phyloP scores from a whole-genome alignment of 2,113 vertebrate genomes.

The Sialia sialis region DNA sequence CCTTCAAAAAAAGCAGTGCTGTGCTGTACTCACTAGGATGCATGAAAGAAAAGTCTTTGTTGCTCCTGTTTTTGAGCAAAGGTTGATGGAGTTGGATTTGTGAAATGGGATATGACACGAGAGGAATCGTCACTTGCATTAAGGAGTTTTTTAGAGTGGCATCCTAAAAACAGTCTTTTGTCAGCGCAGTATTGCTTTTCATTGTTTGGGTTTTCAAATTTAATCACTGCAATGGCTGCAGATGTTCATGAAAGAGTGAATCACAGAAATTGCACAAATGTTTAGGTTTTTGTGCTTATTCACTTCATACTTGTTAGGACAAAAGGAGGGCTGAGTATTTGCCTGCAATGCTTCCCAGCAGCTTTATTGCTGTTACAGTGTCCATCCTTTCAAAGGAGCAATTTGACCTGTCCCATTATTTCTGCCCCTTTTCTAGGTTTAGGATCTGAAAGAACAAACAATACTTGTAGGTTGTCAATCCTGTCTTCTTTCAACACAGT shows the following conservation, averaged over 20 bases:
- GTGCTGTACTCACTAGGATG: background rate
- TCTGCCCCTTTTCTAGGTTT: background rate
- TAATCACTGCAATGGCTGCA: background rate
- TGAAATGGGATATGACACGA: background rate
- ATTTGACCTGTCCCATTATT: background rate
- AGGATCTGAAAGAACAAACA: background rate
- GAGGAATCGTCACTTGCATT: background rate
- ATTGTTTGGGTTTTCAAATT: background rate
- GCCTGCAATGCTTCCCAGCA: background rate
- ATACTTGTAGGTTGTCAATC: background rate
- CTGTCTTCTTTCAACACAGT: background rate
- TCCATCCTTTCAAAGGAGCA: background rate
- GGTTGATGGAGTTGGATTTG: background rate
- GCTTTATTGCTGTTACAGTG: background rate
- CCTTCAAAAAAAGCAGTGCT: background rate
- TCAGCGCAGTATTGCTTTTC: background rate
- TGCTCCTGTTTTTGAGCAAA: background rate
- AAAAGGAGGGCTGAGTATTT: background rate
- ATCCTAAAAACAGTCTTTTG: background rate
- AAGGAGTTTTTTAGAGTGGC: background rate
- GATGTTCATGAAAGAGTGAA: background rate
- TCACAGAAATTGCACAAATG: background rate
- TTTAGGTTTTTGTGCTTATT: background rate
- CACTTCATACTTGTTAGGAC: background rate
- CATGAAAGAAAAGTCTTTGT: background rate